phyloP scores from a whole-genome alignment of 2,113 vertebrate species.

The Loxodonta africana region DNA sequence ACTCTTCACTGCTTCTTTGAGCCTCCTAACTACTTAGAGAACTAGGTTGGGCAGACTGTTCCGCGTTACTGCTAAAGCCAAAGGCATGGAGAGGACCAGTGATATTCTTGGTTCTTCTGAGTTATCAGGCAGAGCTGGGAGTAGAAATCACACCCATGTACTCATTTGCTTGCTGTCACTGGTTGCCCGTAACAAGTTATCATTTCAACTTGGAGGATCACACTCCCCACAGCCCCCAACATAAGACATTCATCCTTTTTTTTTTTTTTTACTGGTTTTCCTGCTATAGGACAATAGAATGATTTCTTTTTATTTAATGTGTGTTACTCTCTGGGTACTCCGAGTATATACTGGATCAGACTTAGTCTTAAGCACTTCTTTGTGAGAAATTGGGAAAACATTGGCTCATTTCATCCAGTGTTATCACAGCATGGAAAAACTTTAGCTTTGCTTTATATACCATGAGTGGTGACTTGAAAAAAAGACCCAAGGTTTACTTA shows the following conservation, averaged over 20 bases:
- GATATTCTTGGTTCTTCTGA: not conserved
- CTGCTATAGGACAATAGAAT: not conserved
- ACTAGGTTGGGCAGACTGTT: not conserved
- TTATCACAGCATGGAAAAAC: not conserved
- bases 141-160: not conserved
- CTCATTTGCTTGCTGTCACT: not conserved
- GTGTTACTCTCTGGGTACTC: not conserved
- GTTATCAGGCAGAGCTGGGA: not conserved
- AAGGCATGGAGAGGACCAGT: not conserved
- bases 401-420: not conserved
- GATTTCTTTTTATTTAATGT: not conserved
- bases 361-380: not conserved
- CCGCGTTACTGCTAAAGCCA: not conserved
- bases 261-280: not conserved
- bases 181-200: not conserved
- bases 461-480: not conserved
- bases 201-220: not conserved
- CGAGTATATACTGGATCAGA: not conserved
- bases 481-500: not conserved
- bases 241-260: not conserved
- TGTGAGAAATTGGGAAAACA: not conserved
- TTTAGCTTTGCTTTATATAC: not conserved
- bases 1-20: not conserved
- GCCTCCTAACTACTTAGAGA: not conserved
- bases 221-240: not conserved